Percentiles rank a stretch among this genome's conserved stretches.
Conservation (phyloP, 2,797 vertebrate species). For the Rhabdomys pumilio region DNA sequence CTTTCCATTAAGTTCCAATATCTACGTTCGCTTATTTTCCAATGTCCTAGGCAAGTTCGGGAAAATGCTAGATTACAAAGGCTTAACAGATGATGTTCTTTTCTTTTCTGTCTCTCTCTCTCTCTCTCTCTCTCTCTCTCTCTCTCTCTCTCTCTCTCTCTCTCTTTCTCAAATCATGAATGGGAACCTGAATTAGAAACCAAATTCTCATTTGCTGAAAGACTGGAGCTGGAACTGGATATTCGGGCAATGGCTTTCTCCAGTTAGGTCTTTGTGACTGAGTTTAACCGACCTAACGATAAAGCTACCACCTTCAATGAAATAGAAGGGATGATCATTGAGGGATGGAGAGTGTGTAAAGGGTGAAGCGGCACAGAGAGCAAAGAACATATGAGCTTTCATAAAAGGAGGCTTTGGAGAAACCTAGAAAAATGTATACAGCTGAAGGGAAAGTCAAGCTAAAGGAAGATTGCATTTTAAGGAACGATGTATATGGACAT, state of each 20-base stretch:
- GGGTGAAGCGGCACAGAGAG: not conserved
- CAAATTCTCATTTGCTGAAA: slow-evolving; percentile 31
- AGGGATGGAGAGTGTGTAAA: not conserved
- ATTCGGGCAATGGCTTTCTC: not conserved
- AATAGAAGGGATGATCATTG: not conserved
- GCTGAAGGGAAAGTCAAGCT: not conserved
- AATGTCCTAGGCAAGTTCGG: not conserved
- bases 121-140: not conserved
- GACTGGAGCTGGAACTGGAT: not conserved
- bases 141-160: not conserved
- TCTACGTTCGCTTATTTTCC: slow-evolving; percentile 6
- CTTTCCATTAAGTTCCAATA: not conserved
- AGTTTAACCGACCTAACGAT: not conserved
- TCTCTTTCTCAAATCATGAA: not conserved
- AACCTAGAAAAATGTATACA: not conserved
- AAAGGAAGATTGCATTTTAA: slow-evolving; percentile 16
- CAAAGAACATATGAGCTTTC: not conserved
- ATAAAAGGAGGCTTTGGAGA: slow-evolving; percentile 8
- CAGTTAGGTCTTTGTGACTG: not conserved
- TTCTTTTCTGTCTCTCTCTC: not conserved
- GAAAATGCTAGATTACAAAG: not conserved
- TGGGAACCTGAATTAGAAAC: slow-evolving; percentile 29
- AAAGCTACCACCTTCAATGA: not conserved
- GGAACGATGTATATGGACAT: not conserved
- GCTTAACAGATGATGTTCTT: not conserved